Base-by-base conservation (phyloP, 1,140 invertebrate species). In the Cylas formicarius region DNA sequence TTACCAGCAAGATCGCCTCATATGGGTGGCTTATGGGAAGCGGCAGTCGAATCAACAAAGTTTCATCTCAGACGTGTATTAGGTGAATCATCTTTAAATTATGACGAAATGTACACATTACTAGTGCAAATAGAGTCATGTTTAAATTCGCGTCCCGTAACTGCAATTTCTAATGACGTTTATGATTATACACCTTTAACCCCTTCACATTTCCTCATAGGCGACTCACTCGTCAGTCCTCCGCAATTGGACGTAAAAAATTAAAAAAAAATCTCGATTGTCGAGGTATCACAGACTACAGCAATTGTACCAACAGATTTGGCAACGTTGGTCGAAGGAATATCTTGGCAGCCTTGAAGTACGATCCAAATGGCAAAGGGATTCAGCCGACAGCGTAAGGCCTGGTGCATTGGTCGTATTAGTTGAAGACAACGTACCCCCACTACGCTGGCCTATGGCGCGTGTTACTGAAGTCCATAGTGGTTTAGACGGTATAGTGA, bases 131-230 rank as follows among this genome's bases (percentile, higher is more conserved):
- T 55, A 1, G 58, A 58, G 28, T 53, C 52, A 9, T 22, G 43
- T 5, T 32, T 66, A 6, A 63, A 66, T 44, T 56, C 52, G 1
- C 28, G 66, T 4, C 61, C 63, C 6, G 22, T 68, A 9, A 44
- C 37, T 23, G 54, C 53, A 4, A 16, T 61, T n/a, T 50, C 48
- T 11, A 45, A 35, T 19, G 50, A 57, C 41, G 34, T 49, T 27
- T 31, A 55, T 40, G 61, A 63, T 21, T 37, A 49, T 8, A 4
- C 14, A 1, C 13, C 38, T 18, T 33, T 64, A 1, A 62, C 63
- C 7, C 62, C 66, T 10, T 61, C 49, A 11, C 62, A 67, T 48
- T 67, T 67, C 34, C 34, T 67, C 6, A 67, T 64, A 35, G 65
- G 63, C 2, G 40, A 48, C 6, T 29, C 44, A 17, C 48, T 47